These are phyloP conservation scores for Todiramphus chloris DNA, from an alignment of 2,113 vertebrate genomes.

Conservation along the genomic window DNA sequence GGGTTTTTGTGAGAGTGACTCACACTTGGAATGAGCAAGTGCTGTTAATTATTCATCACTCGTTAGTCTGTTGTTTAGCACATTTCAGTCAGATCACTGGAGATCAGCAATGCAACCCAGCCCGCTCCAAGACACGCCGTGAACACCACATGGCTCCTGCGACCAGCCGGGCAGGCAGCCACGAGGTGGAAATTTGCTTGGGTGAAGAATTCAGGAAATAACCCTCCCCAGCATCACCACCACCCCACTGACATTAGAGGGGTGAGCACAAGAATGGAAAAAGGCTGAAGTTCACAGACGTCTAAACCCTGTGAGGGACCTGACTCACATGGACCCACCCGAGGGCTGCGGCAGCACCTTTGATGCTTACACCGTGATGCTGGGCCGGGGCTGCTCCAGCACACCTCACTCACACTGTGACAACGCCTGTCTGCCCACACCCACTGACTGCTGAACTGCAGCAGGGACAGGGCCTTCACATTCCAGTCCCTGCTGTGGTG, in stretches of 20 bases:
- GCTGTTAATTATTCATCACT: constrained; percentile 11
- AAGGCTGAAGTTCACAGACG: neutral
- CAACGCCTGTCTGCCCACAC: neutral
- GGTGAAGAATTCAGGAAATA: neutral
- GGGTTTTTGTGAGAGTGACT: neutral
- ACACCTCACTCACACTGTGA: fast-evolving
- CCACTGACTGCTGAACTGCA: neutral
- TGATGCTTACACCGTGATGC: neutral
- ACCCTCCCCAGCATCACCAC: neutral
- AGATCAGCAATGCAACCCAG: neutral
- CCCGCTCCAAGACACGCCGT: neutral
- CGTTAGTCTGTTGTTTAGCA: neutral
- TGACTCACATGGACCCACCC: neutral
- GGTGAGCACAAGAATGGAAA: neutral
- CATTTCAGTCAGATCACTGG: neutral
- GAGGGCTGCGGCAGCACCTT: neutral
- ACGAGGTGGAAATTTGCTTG: neutral
- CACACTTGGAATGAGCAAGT: neutral
- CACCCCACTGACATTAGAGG: neutral
- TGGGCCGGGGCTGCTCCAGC: neutral
- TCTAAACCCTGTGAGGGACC: neutral
- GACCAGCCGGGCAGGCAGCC: neutral
- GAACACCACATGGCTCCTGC: neutral
- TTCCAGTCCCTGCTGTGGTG: neutral
- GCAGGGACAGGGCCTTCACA: neutral